Conservation (phyloP, 64 coral and sea anemone species). For the Porites lutea region DNA sequence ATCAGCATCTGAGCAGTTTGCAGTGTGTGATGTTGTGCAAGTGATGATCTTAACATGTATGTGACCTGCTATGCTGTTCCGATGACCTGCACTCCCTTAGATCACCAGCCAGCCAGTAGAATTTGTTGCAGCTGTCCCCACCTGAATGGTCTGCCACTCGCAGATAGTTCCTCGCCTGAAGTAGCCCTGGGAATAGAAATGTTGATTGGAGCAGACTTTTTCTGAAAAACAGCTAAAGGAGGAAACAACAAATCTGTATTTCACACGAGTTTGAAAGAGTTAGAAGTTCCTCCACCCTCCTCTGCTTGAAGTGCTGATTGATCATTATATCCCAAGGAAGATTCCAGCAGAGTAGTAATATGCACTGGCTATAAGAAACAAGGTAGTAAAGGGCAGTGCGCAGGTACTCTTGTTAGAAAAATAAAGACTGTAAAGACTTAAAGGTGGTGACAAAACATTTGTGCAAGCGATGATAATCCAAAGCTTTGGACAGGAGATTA, state of each 20-base stretch:
- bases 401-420: slow-evolving; percentile 52
- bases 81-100: too few species aligned
- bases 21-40: slow-evolving; percentile 43
- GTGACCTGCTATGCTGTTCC: too few species aligned
- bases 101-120: too few species aligned
- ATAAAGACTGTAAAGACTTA: slow-evolving; percentile 43
- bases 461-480: slow-evolving; percentile 67
- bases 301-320: slow-evolving; percentile 46
- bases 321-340: slow-evolving; percentile 60
- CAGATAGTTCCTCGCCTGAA: background rate
- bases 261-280: slow-evolving; percentile 50
- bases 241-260: slow-evolving; percentile 46
- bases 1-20: slow-evolving; percentile 38
- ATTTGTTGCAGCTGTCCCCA: too few species aligned
- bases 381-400: slow-evolving; percentile 51
- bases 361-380: slow-evolving; percentile 51
- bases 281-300: slow-evolving; percentile 33
- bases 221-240: slow-evolving; percentile 39
- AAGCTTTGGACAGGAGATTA: slow-evolving; percentile 52
- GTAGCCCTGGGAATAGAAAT: slow-evolving; percentile 16
- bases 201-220: slow-evolving; percentile 46
- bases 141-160: too few species aligned
- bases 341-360: slow-evolving; percentile 19
- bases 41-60: background rate
- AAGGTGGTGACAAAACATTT: slow-evolving; percentile 17